Conservation (phyloP, 2,888 invertebrate genomes). For the Euzetes globulus region DNA sequence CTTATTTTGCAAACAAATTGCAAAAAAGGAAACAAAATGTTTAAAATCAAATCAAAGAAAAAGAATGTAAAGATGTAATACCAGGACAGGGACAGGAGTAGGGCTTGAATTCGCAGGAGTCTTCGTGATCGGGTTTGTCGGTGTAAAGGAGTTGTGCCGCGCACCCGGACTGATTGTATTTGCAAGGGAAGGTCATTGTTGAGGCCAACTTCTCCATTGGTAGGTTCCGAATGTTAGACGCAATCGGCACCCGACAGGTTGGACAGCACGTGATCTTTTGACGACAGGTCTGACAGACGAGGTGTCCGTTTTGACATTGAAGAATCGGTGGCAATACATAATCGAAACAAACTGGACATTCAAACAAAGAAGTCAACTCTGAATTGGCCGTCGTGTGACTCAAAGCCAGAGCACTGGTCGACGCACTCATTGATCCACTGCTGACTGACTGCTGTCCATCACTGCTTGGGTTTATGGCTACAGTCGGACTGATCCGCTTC, state of each 20-base stretch:
- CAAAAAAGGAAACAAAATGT: too few species aligned
- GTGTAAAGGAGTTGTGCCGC: conserved; percentile 82
- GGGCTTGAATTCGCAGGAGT: conserved; percentile 94
- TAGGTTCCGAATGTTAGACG: conserved; percentile 83
- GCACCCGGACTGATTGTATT: conserved; percentile 93
- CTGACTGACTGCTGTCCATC: not conserved
- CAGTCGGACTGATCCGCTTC: conserved; percentile 9
- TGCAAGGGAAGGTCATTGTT: conserved; percentile 97
- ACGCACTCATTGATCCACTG: not conserved
- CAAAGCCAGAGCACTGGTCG: not conserved
- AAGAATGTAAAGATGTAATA: conserved; percentile 55
- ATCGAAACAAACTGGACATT: conserved; percentile 97
- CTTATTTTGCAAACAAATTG: too few species aligned
- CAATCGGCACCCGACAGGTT: conserved; percentile 88
- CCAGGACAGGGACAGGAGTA: conserved; percentile 99
- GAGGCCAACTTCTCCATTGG: conserved; percentile 99
- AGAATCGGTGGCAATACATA: conserved; percentile 97
- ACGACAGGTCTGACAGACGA: conserved; percentile 94
- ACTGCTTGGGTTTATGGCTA: not conserved
- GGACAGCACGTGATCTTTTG: conserved; percentile 96
- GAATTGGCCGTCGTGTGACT: not conserved
- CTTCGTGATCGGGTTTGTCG: conserved; percentile 98
- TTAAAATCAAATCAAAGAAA: not conserved
- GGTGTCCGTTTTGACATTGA: conserved; percentile 97
- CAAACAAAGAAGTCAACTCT: conserved; percentile 81